Percentiles rank a stretch among this genome's conserved stretches.
Conservation (phyloP, 2,113 vertebrate species). For the Leptocoma aspasia region DNA sequence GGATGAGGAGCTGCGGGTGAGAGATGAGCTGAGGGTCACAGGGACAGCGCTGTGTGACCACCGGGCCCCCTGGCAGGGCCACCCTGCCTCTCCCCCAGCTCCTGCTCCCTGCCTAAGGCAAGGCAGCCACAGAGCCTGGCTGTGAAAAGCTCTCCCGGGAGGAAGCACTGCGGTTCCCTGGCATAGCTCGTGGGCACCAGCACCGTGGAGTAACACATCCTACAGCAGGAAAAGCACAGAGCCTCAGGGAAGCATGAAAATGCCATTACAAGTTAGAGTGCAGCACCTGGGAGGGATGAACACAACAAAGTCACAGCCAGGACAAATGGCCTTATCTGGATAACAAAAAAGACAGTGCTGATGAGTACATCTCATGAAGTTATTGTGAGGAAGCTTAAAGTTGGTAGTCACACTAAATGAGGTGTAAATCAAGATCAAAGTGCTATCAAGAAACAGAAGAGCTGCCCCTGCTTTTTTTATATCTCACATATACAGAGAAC, state of each 20-base stretch:
- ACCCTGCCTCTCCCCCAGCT: not conserved
- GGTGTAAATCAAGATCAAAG: not conserved
- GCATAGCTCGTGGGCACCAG: not conserved
- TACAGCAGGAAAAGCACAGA: not conserved
- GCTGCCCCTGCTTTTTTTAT: not conserved
- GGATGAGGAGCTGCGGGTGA: rapidly evolving
- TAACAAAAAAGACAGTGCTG: not conserved
- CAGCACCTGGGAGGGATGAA: not conserved
- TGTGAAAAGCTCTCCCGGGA: not conserved
- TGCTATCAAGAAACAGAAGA: not conserved
- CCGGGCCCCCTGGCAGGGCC: not conserved
- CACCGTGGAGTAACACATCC: not conserved
- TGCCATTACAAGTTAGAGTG: not conserved
- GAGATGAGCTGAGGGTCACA: rapidly evolving
- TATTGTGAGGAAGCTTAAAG: not conserved
- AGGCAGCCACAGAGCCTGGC: not conserved
- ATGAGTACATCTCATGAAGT: not conserved
- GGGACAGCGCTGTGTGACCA: rapidly evolving
- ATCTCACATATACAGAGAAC: not conserved
- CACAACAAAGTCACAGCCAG: not conserved
- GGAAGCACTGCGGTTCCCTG: not conserved
- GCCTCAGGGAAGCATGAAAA: not conserved
- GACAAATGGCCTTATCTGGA: not conserved
- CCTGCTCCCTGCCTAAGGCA: not conserved
- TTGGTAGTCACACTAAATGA: not conserved